phyloP scores from a whole-genome alignment of 2,888 invertebrate genomes.

The Rhopalosiphum nymphaeae region DNA sequence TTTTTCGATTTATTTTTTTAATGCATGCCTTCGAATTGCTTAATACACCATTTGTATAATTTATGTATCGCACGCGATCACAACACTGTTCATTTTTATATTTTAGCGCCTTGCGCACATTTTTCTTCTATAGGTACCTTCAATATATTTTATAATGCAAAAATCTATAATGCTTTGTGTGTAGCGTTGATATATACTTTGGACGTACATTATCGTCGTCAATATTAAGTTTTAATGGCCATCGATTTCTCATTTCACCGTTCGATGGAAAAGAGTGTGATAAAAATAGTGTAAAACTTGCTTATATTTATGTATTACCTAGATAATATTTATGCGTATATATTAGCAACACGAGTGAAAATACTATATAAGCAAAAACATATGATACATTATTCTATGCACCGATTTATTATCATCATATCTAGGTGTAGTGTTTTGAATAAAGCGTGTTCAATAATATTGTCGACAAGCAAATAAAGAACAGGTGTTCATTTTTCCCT shows the following conservation, averaged over 20 bases:
- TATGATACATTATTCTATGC: neutral
- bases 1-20: slow-evolving; percentile 10
- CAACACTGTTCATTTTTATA: neutral
- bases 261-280: neutral
- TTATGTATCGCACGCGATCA: neutral
- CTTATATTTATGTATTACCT: neutral
- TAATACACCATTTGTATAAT: neutral
- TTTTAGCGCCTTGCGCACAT: neutral
- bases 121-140: neutral
- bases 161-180: neutral
- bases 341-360: neutral
- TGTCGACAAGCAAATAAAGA: neutral
- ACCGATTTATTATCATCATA: neutral
- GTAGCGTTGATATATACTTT: neutral
- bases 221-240: neutral
- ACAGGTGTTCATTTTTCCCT: slow-evolving; percentile 7
- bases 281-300: neutral
- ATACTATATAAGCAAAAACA: too few species aligned
- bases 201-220: neutral
- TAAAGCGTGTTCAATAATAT: neutral
- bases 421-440: neutral
- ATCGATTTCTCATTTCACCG: neutral
- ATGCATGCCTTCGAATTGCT: neutral
- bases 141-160: neutral
- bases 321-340: neutral